phyloP scores from a whole-genome alignment of 2,888 invertebrate genomes.

The Oscheius sp. region DNA sequence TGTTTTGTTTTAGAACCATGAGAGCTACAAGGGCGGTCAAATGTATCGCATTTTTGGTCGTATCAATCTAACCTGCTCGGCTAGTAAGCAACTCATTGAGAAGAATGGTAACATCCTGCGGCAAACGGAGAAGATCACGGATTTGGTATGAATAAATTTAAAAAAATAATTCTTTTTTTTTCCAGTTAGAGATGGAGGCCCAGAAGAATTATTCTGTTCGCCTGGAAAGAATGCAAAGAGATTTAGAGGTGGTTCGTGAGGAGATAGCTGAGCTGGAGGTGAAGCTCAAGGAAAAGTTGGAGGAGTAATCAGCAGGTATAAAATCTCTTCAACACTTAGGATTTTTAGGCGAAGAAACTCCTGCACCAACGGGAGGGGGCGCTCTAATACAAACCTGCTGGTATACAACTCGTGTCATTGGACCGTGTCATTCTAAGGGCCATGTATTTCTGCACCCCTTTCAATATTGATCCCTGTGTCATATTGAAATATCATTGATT shows the following conservation, averaged over 20 bases:
- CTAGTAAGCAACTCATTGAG: slow-evolving; percentile 13
- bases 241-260: slow-evolving; percentile 9
- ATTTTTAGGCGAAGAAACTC: not conserved
- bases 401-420: not conserved
- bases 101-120: slow-evolving; percentile 21
- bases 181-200: slow-evolving; percentile 16
- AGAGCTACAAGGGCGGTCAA: slow-evolving; percentile 30
- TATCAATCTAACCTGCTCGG: slow-evolving; percentile 13
- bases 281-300: slow-evolving; percentile 4
- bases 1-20: slow-evolving; percentile 11
- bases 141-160: slow-evolving; percentile 13
- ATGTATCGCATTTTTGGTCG: slow-evolving; percentile 25
- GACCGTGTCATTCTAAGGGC: slow-evolving; percentile 19
- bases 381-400: slow-evolving; percentile 14
- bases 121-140: slow-evolving; percentile 3
- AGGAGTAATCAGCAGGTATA: not conserved
- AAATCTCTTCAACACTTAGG: not conserved
- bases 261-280: slow-evolving; percentile 11
- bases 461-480: slow-evolving; percentile 20
- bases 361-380: slow-evolving; percentile 22
- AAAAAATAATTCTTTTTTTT: not conserved
- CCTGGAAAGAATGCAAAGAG: slow-evolving; percentile 11
- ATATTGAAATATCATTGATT: slow-evolving; percentile 6
- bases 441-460: slow-evolving; percentile 18
- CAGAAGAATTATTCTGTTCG: slow-evolving; percentile 17